phyloP scores from a whole-genome alignment of 30 jellyfish, hydroid and myxozoan genomes.

The Mastigias papua region DNA sequence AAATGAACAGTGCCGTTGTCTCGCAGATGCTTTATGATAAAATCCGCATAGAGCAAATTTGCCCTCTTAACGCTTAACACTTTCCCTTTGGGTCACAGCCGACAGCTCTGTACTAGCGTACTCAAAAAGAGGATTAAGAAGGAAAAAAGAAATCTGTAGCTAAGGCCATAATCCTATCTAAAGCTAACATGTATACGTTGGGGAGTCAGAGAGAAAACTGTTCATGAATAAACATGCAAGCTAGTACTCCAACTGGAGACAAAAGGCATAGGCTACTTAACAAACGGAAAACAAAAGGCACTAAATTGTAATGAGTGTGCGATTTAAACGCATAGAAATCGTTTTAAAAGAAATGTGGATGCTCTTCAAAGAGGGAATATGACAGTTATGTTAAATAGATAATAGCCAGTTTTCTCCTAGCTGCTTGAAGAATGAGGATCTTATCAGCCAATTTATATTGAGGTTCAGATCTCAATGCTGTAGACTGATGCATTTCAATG shows the following conservation, averaged over 20 bases:
- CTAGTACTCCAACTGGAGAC: too few species aligned
- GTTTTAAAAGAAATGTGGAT: not conserved
- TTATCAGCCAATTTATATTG: not conserved
- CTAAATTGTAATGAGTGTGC: not conserved
- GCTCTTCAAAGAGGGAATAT: not conserved
- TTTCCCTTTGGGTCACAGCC: slow-evolving; percentile 31
- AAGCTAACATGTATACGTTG: not conserved
- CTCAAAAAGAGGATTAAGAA: slow-evolving; percentile 6
- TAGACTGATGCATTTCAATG: not conserved
- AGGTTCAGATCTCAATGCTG: too few species aligned
- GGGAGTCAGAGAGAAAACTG: not conserved
- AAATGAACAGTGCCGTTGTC: not conserved
- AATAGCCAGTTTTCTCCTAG: not conserved
- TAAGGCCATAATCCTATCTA: slow-evolving; percentile 14
- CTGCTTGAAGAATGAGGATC: not conserved
- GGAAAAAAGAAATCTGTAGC: not conserved
- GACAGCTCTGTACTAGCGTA: not conserved
- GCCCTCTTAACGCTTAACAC: slow-evolving; percentile 21
- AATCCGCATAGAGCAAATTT: not conserved
- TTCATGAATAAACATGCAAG: too few species aligned
- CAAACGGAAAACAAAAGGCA: not conserved
- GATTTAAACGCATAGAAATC: not conserved
- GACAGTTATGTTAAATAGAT: not conserved
- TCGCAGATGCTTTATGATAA: not conserved
- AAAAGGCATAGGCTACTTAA: not conserved